These are phyloP conservation scores for Thunnus maccoyii DNA, from an alignment of 2,113 vertebrate species.

Conservation along the genomic window DNA sequence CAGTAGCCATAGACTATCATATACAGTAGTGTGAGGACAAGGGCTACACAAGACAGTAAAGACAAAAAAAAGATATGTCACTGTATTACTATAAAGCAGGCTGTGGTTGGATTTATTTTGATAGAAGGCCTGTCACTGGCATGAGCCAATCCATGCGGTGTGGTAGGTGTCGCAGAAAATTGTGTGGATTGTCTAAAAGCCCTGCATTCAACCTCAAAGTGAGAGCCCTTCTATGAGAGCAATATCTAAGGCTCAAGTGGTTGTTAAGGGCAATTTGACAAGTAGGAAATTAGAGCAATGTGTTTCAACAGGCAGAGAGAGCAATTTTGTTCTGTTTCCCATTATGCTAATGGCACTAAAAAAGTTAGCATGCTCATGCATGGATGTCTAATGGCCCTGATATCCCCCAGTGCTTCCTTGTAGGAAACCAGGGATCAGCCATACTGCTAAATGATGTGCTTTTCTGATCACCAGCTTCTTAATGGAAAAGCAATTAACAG, in stretches of 20 bases:
- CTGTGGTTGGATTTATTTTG: slow-evolving; percentile 32
- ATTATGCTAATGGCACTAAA: slow-evolving; percentile 66
- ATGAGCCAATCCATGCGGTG: slow-evolving; percentile 19
- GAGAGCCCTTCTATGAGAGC: slow-evolving; percentile 16
- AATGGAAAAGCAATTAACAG: slow-evolving; percentile 76
- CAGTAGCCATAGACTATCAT: slow-evolving; percentile 48
- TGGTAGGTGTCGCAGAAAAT: slow-evolving; percentile 13
- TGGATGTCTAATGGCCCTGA: slow-evolving; percentile 68
- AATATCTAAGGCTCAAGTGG: slow-evolving; percentile 42
- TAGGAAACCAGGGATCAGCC: slow-evolving; percentile 51
- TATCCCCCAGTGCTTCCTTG: slow-evolving; percentile 36
- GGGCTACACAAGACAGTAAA: slow-evolving; percentile 58
- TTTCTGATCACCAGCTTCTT: slow-evolving; percentile 65
- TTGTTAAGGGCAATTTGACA: slow-evolving; percentile 54
- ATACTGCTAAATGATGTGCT: slow-evolving; percentile 64
- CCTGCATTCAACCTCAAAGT: slow-evolving; percentile 1
- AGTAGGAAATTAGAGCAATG: slow-evolving; percentile 52
- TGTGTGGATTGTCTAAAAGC: slow-evolving; percentile 34
- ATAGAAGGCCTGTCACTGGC: slow-evolving; percentile 31
- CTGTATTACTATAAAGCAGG: slow-evolving; percentile 42
- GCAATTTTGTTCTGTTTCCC: slow-evolving; percentile 45
- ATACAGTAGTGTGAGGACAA: slow-evolving; percentile 51
- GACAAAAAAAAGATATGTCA: slow-evolving; percentile 43
- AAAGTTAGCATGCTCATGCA: slow-evolving; percentile 59
- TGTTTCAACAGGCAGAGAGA: slow-evolving; percentile 51